Conservation (phyloP, 53 echinoderm and acorn worm species). For the Henricia sp. region DNA sequence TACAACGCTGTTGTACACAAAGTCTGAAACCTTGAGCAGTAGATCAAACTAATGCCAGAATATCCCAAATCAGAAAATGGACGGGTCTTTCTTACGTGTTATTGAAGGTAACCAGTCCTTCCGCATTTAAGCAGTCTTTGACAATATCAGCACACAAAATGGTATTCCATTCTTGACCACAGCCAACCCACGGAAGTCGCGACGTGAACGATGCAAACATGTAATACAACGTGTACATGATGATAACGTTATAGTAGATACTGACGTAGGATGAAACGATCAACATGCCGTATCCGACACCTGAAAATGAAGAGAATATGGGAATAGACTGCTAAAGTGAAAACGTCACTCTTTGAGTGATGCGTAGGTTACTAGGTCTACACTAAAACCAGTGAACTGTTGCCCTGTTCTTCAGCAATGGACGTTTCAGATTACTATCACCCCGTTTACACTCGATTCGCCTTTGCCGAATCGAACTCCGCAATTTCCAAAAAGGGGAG, state of each 20-base stretch:
- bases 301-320: slow-evolving; percentile 30
- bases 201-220: slow-evolving; percentile 84
- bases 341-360: too few species aligned
- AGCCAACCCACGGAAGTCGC: slow-evolving; percentile 81
- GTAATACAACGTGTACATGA: slow-evolving; percentile 93
- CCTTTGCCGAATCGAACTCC: too few species aligned
- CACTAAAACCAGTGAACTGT: too few species aligned
- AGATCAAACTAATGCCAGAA: not conserved
- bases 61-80: not conserved
- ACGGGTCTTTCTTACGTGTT: slow-evolving; percentile 59
- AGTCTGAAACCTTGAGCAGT: not conserved
- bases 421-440: too few species aligned
- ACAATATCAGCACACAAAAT: slow-evolving; percentile 69
- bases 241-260: slow-evolving; percentile 97
- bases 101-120: slow-evolving; percentile 76
- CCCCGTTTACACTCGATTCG: too few species aligned
- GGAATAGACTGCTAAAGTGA: too few species aligned
- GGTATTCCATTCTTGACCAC: slow-evolving; percentile 77
- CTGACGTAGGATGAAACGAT: slow-evolving; percentile 76
- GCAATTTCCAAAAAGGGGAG: too few species aligned
- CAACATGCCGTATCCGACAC: slow-evolving; percentile 83
- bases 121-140: slow-evolving; percentile 65
- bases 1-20: not conserved
- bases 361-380: too few species aligned
- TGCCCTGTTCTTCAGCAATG: too few species aligned